These are phyloP conservation scores for Syngnathus floridae DNA, from an alignment of 2,113 vertebrate species.

Conservation along the genomic window DNA sequence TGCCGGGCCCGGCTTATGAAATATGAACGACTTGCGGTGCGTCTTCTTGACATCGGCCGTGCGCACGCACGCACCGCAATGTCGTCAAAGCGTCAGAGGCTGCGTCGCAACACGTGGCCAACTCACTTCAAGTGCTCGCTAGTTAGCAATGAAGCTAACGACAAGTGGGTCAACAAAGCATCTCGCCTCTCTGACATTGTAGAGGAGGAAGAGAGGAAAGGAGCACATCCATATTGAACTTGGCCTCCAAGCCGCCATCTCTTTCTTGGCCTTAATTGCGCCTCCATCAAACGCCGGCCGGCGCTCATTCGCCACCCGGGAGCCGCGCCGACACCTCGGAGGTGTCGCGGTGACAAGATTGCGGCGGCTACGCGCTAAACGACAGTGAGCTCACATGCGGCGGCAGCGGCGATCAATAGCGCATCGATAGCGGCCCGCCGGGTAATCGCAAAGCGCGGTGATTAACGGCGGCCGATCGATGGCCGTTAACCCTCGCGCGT, in stretches of 20 bases:
- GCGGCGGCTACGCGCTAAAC: slow-evolving; percentile 59
- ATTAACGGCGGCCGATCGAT: slow-evolving; percentile 66
- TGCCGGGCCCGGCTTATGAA: too few relatives aligned
- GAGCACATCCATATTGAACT: not conserved
- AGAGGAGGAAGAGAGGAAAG: not conserved
- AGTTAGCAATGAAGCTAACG: too few relatives aligned
- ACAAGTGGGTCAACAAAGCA: too few relatives aligned
- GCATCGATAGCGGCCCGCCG: slow-evolving; percentile 59
- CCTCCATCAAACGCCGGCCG: slow-evolving; percentile 24
- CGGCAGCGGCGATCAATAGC: slow-evolving; percentile 49
- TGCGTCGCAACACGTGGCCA: too few relatives aligned
- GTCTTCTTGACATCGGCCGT: too few relatives aligned
- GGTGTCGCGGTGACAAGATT: slow-evolving; percentile 58
- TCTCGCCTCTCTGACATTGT: not conserved
- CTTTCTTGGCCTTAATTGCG: not conserved
- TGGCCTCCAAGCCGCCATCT: not conserved
- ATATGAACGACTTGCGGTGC: too few relatives aligned
- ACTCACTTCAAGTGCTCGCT: too few relatives aligned
- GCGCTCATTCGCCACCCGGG: slow-evolving; percentile 46
- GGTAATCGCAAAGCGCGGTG: slow-evolving; percentile 64
- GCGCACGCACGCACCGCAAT: too few relatives aligned
- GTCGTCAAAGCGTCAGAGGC: too few relatives aligned
- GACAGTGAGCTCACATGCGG: slow-evolving; percentile 58
- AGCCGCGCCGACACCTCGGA: slow-evolving; percentile 36
- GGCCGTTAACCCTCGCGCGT: slow-evolving; percentile 59